Conservation (phyloP, 2,797 vertebrate genomes). For the Gouania willdenowi region DNA sequence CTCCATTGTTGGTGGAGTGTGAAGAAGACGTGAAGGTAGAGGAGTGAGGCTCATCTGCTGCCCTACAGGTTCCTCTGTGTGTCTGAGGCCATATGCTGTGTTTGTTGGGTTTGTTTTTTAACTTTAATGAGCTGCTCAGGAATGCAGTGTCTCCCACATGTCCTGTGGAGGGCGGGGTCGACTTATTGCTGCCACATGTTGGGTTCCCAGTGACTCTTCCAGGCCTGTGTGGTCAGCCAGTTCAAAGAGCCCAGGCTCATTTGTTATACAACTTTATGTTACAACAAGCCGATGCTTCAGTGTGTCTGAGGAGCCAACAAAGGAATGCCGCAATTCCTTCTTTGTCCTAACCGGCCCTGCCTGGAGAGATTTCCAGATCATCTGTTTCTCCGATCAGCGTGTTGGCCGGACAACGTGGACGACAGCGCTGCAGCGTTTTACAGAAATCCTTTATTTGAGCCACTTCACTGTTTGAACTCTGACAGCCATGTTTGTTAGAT, state of each 20-base stretch:
- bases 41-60: slow-evolving; percentile 7
- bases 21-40: slow-evolving; percentile 14
- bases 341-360: slow-evolving; percentile 50
- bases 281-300: slow-evolving; percentile 65
- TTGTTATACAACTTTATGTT: slow-evolving; percentile 82
- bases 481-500: slow-evolving; percentile 61
- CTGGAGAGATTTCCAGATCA: slow-evolving; percentile 45
- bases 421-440: slow-evolving; percentile 20
- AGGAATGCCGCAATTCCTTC: slow-evolving; percentile 52
- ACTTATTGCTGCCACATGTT: slow-evolving; percentile 84
- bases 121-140: slow-evolving; percentile 77
- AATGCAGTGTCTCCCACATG: slow-evolving; percentile 82
- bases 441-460: slow-evolving; percentile 43
- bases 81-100: slow-evolving; percentile 47
- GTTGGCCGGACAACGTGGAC: slow-evolving; percentile 39
- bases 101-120: slow-evolving; percentile 74
- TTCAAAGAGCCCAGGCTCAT: slow-evolving; percentile 79
- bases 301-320: slow-evolving; percentile 58
- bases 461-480: slow-evolving; percentile 55
- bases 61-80: slow-evolving; percentile 21
- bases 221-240: slow-evolving; percentile 79
- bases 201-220: slow-evolving; percentile 71
- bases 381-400: slow-evolving; percentile 64
- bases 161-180: slow-evolving; percentile 66
- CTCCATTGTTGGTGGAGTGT: slow-evolving; percentile 3